Evolutionary conservation across 2,888 invertebrate species (phyloP), one percentile per base, ranked within the genome.

Genomic region (Eumerus sabulonum): DNA sequence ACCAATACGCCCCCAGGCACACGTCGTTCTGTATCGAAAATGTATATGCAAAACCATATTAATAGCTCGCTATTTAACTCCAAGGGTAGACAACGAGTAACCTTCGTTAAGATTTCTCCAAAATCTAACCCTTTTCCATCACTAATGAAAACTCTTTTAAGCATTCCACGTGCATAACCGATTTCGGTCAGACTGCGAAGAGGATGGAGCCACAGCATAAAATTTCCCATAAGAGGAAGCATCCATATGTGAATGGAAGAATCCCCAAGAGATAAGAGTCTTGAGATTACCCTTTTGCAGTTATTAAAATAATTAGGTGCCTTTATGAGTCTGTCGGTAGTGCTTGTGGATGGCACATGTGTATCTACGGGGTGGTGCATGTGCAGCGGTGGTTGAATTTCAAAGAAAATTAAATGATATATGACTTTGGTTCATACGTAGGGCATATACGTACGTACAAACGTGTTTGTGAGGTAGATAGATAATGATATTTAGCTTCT

Each of bases 231-330:
- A 63, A 79, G 74, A 51, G 40, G 47, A 74, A 64, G 68, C 74
- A 54, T 17, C 45, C 50, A 19, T 54, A 45, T 36, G 1, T 38
- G 16, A 27, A 50, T 38, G 36, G 53, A 27, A 27, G 27, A 60
- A 70, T 68, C 64, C 74, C 63, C 68, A 38, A 79, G 71, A 79
- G 79, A 79, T 79, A 79, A 79, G 79, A 79, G 79, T 74, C 79
- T 79, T 79, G 81, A 76, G 83, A 83, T 81, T 82, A 81, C 81
- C 79, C 82, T 81, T 81, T 82, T 82, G 81, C 62, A 76, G 83
- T 83, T 82, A 83, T 83, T 83, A 83, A 83, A 82, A 83, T 83
- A 83, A 82, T 83, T 83, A 82, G 82, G 82, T 82, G 81, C 81
- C n/a, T 82, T 82, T 83, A 82, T 82, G 82, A 77, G 82, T 77